Evolutionary conservation across 2,113 vertebrate genomes (phyloP).

Genomic region (Etheostoma spectabile): DNA sequence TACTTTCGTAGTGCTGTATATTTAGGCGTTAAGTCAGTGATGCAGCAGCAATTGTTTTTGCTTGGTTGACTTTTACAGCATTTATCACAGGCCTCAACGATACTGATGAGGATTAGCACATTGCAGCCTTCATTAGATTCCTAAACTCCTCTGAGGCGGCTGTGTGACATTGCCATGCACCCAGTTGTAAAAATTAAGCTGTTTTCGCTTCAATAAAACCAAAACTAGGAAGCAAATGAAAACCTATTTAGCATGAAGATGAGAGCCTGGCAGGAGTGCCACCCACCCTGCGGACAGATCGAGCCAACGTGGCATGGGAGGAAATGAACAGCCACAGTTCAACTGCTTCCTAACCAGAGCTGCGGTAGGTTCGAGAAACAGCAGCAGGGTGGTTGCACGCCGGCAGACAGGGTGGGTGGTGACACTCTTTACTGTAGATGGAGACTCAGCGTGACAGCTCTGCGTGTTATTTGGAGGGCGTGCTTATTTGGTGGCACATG

Average conservation of each 20-base stretch:
- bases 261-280: constrained; percentile 66
- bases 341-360: constrained; percentile 49
- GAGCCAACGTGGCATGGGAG: constrained; percentile 48
- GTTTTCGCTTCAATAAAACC: constrained; percentile 59
- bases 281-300: constrained; percentile 55
- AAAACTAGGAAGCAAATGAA: constrained; percentile 68
- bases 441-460: constrained; percentile 45
- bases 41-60: constrained; percentile 37
- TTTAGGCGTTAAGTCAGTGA: constrained; percentile 31
- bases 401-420: constrained; percentile 68
- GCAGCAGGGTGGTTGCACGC: constrained; percentile 56
- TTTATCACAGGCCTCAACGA: constrained; percentile 36
- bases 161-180: constrained; percentile 21
- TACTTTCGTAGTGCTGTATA: constrained; percentile 3
- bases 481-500: constrained; percentile 25
- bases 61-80: constrained; percentile 29
- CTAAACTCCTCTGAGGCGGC: not conserved
- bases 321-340: constrained; percentile 54
- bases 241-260: constrained; percentile 71
- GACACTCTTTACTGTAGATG: constrained; percentile 44
- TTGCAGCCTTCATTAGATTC: constrained; percentile 36
- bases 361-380: constrained; percentile 72
- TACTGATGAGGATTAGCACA: constrained; percentile 30
- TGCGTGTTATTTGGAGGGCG: constrained; percentile 27
- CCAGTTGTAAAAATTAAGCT: constrained; percentile 47